Evolutionary conservation across 2,797 vertebrate species (phyloP).

Genomic region (Phylloscopus collybita): DNA sequence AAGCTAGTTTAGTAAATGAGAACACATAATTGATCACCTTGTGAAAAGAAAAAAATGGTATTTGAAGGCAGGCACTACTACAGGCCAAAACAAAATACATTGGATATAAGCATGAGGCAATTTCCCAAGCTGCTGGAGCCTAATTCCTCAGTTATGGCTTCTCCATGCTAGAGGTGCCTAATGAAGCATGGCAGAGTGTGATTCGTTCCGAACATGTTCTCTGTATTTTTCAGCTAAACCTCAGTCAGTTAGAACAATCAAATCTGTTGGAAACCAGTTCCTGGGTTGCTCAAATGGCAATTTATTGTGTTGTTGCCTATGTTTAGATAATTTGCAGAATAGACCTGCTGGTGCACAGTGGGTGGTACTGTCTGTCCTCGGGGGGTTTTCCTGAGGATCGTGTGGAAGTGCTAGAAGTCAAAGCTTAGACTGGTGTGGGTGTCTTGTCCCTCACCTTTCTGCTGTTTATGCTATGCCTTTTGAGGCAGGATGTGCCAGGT

Average conservation of each 20-base stretch:
- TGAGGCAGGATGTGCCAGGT: neutral
- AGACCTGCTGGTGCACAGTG: neutral
- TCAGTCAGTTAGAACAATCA: neutral
- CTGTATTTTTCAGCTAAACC: neutral
- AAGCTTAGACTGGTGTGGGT: neutral
- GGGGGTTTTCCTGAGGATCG: neutral
- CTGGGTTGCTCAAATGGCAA: neutral
- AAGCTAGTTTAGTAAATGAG: neutral
- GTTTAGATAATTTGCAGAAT: neutral
- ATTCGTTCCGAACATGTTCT: neutral
- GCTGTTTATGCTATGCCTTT: neutral
- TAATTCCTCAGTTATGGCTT: neutral
- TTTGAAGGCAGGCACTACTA: neutral
- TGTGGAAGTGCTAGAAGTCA: neutral
- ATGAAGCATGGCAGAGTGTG: neutral
- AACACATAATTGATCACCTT: neutral
- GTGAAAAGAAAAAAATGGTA: neutral
- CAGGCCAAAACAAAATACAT: neutral
- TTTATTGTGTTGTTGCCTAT: neutral
- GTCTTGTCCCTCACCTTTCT: neutral
- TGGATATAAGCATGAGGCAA: fast-evolving
- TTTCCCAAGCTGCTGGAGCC: neutral
- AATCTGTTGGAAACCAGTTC: neutral
- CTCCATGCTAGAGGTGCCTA: neutral
- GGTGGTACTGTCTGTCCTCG: neutral